Evolutionary conservation across 2,113 vertebrate species (phyloP).

Genomic region (Hippocampus mohnikei): DNA sequence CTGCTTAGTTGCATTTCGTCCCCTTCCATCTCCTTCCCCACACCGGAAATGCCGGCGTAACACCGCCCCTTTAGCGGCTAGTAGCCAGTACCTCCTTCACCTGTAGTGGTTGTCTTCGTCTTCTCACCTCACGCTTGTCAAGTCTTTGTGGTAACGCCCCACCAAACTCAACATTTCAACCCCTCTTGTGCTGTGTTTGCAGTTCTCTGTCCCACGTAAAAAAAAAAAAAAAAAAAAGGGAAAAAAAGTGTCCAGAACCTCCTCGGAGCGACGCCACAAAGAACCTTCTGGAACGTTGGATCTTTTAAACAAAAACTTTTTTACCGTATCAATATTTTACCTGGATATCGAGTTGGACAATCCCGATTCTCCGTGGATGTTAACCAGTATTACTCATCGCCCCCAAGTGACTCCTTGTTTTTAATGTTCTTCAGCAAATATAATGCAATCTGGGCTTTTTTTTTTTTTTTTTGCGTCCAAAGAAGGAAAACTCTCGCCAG

Average conservation of each 20-base stretch:
- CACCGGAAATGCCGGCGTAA: not conserved
- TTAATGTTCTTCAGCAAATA: not conserved
- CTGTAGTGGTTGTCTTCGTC: constrained; percentile 7
- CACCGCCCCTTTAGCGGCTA: not conserved
- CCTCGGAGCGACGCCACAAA: not conserved
- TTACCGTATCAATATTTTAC: constrained; percentile 24
- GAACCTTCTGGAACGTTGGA: constrained; percentile 29
- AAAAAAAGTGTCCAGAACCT: not conserved
- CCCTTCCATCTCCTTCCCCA: not conserved
- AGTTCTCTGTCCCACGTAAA: constrained; percentile 77
- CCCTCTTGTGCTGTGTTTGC: constrained; percentile 43
- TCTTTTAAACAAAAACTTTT: constrained; percentile 27
- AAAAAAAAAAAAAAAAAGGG: not conserved
- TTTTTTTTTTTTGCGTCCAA: not conserved
- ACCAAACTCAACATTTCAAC: not conserved
- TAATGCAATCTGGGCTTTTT: not conserved
- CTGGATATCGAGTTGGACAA: constrained; percentile 2
- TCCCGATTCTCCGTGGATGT: constrained; percentile 29
- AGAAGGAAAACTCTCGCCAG: not conserved
- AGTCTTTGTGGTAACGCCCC: not conserved
- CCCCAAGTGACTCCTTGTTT: not conserved
- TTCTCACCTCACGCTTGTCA: constrained; percentile 10
- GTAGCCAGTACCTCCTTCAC: constrained; percentile 33
- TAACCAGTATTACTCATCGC: constrained; percentile 54
- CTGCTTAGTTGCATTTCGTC: not conserved